These are phyloP conservation scores for Anolis carolinensis DNA, from an alignment of 2,113 vertebrate genomes.

Conservation along the genomic window DNA sequence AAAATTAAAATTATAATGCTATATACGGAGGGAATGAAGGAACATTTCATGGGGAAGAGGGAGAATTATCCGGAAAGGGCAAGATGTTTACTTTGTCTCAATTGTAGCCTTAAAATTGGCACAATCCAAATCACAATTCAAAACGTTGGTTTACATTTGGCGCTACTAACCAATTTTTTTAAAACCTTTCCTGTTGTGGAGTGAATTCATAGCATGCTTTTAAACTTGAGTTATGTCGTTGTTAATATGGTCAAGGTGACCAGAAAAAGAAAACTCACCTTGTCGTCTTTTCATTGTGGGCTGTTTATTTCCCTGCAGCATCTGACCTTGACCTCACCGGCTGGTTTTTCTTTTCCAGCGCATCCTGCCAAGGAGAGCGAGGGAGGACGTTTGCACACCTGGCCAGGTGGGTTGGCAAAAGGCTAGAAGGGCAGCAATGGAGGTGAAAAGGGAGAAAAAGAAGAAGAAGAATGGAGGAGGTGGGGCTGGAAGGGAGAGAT, in stretches of 20 bases:
- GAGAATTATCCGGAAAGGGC: too few species aligned
- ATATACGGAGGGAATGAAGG: too few species aligned
- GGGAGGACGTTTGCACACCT: slow-evolving; percentile 71
- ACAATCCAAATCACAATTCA: background rate
- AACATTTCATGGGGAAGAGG: too few species aligned
- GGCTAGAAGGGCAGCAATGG: background rate
- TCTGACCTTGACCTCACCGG: slow-evolving; percentile 61
- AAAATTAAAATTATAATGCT: too few species aligned
- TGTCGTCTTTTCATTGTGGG: background rate
- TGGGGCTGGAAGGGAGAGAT: slow-evolving; percentile 33
- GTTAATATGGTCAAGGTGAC: background rate
- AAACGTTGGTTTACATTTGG: background rate
- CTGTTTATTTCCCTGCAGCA: background rate
- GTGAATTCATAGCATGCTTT: background rate
- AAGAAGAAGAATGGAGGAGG: slow-evolving; percentile 34
- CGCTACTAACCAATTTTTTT: background rate
- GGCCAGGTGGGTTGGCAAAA: slow-evolving; percentile 55
- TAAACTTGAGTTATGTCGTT: background rate
- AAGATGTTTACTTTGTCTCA: too few species aligned
- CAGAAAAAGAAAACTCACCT: background rate
- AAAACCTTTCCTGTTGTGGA: background rate
- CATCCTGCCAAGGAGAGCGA: slow-evolving; percentile 65
- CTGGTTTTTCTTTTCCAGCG: slow-evolving; percentile 39
- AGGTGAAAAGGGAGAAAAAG: slow-evolving; percentile 33
- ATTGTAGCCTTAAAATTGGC: too few species aligned